Percentiles rank a stretch among this genome's conserved stretches.
These are phyloP conservation scores for Vulpes lagopus DNA, from an alignment of 2,113 vertebrate genomes.

Conservation along the genomic window DNA sequence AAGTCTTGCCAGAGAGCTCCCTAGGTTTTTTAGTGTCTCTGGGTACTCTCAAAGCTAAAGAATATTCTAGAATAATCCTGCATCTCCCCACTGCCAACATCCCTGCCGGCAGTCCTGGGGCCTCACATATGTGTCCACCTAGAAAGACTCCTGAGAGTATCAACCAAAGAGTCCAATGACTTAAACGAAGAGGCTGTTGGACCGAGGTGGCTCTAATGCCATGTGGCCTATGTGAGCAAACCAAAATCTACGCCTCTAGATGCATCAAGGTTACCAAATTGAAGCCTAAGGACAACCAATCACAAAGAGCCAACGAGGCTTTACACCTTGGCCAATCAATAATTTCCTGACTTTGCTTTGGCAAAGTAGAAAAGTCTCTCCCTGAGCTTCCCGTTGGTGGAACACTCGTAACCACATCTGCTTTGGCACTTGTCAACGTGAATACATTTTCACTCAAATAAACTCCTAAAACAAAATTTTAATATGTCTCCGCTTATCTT, in stretches of 20 bases:
- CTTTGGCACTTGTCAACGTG: not conserved
- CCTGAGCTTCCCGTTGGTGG: not conserved
- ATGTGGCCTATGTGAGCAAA: fast-evolving
- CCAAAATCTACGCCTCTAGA: not conserved
- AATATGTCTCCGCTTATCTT: not conserved
- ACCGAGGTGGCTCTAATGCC: not conserved
- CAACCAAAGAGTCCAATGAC: not conserved
- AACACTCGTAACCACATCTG: not conserved
- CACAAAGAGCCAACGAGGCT: not conserved
- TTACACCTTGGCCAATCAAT: not conserved
- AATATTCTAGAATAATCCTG: not conserved
- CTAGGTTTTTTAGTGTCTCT: not conserved
- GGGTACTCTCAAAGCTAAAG: not conserved
- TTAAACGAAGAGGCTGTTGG: not conserved
- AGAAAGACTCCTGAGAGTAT: not conserved
- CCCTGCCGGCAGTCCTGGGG: not conserved
- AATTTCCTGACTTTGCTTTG: not conserved
- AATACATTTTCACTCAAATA: not conserved
- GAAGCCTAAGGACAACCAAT: not conserved
- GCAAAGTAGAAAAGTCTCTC: no score
- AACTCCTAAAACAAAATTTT: not conserved
- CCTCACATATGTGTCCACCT: not conserved
- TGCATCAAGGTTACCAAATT: not conserved
- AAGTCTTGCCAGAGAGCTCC: not conserved
- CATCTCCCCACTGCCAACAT: not conserved